A percentile compares a stretch with the other conserved stretches of the same genome.
Conservation (phyloP, 2,888 invertebrate genomes). For the Eilema caniola region DNA sequence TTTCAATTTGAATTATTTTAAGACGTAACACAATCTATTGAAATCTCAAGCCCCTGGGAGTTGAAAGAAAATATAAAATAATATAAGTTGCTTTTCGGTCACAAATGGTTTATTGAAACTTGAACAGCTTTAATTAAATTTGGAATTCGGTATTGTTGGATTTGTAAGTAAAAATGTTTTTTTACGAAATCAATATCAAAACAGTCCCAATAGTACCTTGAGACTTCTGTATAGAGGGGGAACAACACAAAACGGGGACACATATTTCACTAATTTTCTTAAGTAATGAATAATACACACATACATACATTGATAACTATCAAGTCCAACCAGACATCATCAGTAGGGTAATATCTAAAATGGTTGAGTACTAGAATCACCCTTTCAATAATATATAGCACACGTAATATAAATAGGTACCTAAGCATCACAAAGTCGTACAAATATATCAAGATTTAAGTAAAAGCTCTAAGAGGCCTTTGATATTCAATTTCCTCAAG, state of each 20-base stretch:
- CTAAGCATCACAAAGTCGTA: not conserved
- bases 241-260: no score
- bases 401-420: not conserved
- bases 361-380: not conserved
- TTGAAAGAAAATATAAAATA: not conserved
- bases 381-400: not conserved
- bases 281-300: no score
- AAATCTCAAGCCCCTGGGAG: not conserved
- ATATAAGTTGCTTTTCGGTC: not conserved
- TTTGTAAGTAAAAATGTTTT: not conserved
- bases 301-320: no score
- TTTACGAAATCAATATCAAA: not conserved
- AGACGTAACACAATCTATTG: not conserved
- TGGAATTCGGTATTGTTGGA: not conserved
- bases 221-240: not conserved
- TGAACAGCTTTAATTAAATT: not conserved
- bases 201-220: not conserved
- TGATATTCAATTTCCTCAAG: constrained; percentile 19
- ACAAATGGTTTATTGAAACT: not conserved
- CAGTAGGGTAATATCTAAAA: not conserved
- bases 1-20: not conserved
- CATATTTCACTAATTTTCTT: no score
- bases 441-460: constrained; percentile 7
- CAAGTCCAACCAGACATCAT: no score
- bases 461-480: not conserved